These are phyloP conservation scores for Drosophila meridionalis DNA, from an alignment of 2,888 invertebrate species.

Conservation along the genomic window DNA sequence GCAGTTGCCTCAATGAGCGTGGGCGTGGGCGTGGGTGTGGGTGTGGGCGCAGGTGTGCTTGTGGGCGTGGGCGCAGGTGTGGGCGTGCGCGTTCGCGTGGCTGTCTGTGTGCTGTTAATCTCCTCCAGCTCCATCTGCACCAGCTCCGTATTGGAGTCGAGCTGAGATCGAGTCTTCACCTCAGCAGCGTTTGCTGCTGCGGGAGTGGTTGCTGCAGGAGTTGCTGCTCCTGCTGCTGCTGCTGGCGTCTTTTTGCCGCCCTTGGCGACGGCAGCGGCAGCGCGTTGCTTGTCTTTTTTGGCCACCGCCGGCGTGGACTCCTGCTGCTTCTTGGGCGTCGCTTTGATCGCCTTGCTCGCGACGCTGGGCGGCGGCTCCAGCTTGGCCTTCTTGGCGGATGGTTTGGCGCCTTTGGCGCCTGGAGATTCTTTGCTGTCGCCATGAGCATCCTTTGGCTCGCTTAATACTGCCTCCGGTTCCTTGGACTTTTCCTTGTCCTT, in stretches of 20 bases:
- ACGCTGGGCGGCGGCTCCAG: constrained; percentile 24
- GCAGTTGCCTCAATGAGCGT: constrained; percentile 33
- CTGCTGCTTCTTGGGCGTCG: constrained; percentile 33
- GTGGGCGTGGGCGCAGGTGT: not conserved
- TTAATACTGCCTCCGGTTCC: constrained; percentile 38
- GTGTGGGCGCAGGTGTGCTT: not conserved
- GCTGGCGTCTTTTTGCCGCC: constrained; percentile 36
- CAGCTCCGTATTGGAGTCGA: constrained; percentile 78
- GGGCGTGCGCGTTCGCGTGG: not conserved
- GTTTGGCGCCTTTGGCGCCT: constrained; percentile 39
- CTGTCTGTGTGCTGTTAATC: constrained; percentile 38
- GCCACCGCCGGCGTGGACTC: constrained; percentile 2
- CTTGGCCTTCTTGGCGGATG: constrained; percentile 61
- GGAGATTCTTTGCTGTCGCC: constrained; percentile 47
- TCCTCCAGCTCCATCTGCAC: constrained; percentile 82
- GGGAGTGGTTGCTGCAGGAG: not conserved
- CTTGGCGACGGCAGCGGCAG: constrained; percentile 19
- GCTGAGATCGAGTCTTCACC: not conserved
- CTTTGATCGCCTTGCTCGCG: constrained; percentile 21
- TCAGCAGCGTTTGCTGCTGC: not conserved
- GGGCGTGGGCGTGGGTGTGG: constrained; percentile 1
- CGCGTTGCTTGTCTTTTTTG: constrained; percentile 33
- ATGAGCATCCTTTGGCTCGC: constrained; percentile 37
- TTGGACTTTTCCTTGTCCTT: constrained; percentile 40
- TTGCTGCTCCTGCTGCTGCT: not conserved